Conservation (phyloP, 37 sponge, comb jelly and placozoan genomes). For the Crambe crambe region DNA sequence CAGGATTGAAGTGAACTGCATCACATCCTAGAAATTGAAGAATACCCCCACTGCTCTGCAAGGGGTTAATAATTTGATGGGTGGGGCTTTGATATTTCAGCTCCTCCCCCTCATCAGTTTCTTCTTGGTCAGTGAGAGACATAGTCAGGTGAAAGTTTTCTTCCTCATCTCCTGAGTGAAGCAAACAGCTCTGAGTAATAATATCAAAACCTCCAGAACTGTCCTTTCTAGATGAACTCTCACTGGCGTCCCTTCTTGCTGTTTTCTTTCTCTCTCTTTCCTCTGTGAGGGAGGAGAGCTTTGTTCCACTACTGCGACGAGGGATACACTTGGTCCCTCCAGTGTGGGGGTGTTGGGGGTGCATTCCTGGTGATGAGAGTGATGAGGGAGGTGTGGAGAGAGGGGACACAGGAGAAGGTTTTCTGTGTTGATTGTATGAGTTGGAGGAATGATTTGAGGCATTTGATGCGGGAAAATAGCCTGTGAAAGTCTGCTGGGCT, state of each 20-base stretch:
- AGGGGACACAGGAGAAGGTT: not conserved
- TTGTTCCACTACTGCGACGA: constrained; percentile 19
- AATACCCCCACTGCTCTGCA: not conserved
- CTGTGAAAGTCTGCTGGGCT: not conserved
- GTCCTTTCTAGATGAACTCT: not conserved
- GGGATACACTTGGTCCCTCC: constrained; percentile 12
- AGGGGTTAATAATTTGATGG: not conserved
- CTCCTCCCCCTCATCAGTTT: not conserved
- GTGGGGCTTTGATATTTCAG: not conserved
- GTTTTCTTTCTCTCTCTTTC: not conserved
- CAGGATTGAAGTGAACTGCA: not conserved
- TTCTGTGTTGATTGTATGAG: not conserved
- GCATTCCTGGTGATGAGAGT: not conserved
- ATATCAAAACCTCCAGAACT: constrained; percentile 3
- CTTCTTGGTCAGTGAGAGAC: constrained; percentile 12
- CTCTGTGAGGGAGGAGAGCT: constrained; percentile 35
- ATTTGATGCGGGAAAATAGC: constrained; percentile 7
- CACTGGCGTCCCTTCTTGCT: not conserved
- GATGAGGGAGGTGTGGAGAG: constrained; percentile 34
- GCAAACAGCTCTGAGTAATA: constrained; percentile 34
- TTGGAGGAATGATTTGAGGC: not conserved
- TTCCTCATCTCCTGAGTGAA: constrained; percentile 48
- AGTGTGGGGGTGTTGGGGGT: not conserved
- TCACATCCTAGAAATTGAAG: not conserved
- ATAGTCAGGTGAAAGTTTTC: constrained; percentile 24